Base-by-base conservation (phyloP, 2,113 vertebrate genomes). In the Plecotus auritus region DNA sequence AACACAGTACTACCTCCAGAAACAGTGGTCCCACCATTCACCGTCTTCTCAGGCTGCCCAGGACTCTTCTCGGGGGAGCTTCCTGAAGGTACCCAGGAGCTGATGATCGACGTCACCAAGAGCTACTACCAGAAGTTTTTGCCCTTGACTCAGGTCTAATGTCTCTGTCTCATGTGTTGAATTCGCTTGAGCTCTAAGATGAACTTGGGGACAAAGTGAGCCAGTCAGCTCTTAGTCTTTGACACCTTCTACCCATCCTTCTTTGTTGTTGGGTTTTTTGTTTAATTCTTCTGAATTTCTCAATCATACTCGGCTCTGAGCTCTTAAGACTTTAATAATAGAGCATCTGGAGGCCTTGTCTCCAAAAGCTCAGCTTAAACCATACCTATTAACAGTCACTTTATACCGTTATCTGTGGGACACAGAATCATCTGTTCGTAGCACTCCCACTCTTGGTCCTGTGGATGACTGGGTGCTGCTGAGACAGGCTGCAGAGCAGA, bases 41-140 rank as follows among this genome's bases (percentile, higher is more conserved):
- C n/a, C n/a, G n/a, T n/a, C n/a, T n/a, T n/a, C n/a, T n/a, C n/a
- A n/a, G n/a, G n/a, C n/a, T n/a, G n/a, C 47, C 30, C 61, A 99
- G 99, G 99, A 45, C 98, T 99, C 40, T 99, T 99, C 98, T 99
- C 99, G 6, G 99, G 99, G 56, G 99, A 99, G 93, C 99, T 99
- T 37, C 99, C 99, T 0, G 99, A 99, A 56, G 99, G 99, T 76
- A 99, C 99, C 11, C 99, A 99, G 98, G 99, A 99, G 86, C 98
- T 99, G 96, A 99, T 99, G 99, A 99, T 99, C 0, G 99, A 99
- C 0, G 99, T 99, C 64, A 99, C 99, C 88, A 99, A 99, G 98
- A 99, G 99, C 98, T 99, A 99, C 98, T 99, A 99, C 98, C 99
- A 99, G 99, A 99, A 99, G 98, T 99, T 99, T 98, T 98, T 99